These are phyloP conservation scores for Siphlonurus alternatus DNA, from an alignment of 2,888 invertebrate species.

Conservation along the genomic window DNA sequence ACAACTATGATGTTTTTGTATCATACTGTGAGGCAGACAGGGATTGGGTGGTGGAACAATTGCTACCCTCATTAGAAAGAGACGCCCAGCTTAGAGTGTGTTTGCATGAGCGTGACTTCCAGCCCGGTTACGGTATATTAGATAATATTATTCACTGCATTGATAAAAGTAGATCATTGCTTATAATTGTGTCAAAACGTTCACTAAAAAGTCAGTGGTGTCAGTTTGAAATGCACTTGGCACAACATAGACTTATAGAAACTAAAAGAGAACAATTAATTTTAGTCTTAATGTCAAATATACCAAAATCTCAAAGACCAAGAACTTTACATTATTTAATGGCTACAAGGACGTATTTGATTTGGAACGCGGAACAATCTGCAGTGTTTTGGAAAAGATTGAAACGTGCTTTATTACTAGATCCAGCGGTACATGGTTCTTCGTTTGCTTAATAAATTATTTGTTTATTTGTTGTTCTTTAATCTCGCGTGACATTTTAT, in stretches of 20 bases:
- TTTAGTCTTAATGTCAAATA: constrained; percentile 44
- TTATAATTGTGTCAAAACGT: constrained; percentile 42
- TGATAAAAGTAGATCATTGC: constrained; percentile 43
- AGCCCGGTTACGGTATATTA: constrained; percentile 48
- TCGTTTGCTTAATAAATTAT: constrained; percentile 5
- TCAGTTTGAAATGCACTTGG: constrained; percentile 52
- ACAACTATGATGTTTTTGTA: constrained; percentile 47
- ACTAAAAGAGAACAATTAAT: constrained; percentile 40
- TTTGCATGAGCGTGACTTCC: constrained; percentile 51
- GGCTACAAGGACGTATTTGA: constrained; percentile 49
- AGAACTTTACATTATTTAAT: constrained; percentile 47
- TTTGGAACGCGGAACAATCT: constrained; percentile 32
- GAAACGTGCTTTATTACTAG: constrained; percentile 24
- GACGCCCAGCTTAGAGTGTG: constrained; percentile 41
- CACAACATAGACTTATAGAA: constrained; percentile 33
- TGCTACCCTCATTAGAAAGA: constrained; percentile 43
- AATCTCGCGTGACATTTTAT: too few species aligned
- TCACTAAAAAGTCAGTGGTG: constrained; percentile 55
- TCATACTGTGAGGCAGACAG: constrained; percentile 48
- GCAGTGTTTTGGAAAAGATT: constrained; percentile 31
- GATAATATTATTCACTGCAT: constrained; percentile 54
- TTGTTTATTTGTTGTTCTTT: too few species aligned
- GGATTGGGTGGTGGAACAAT: constrained; percentile 41
- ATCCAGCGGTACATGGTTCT: background rate
- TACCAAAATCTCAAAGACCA: constrained; percentile 38